Conservation (phyloP, 2,888 invertebrate genomes). For the Melanostoma mellinum region DNA sequence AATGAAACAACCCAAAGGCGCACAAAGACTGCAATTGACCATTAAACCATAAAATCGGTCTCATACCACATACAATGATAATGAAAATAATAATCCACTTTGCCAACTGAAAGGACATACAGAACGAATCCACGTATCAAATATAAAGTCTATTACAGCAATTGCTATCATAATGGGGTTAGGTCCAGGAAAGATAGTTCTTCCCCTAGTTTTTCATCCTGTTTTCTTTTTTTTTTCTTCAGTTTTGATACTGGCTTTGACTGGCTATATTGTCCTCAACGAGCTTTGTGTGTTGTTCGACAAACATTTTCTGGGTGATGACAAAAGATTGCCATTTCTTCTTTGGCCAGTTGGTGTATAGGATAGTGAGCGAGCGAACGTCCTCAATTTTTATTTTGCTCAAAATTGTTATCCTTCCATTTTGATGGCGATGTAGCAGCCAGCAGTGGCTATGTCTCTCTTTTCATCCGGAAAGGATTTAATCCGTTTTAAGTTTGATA, state of each 20-base stretch:
- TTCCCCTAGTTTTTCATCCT: conserved; percentile 12
- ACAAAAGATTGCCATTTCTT: conserved; percentile 66
- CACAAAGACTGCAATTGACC: conserved; percentile 43
- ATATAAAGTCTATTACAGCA: conserved; percentile 70
- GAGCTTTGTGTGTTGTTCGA: conserved; percentile 58
- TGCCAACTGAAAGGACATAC: conserved; percentile 42
- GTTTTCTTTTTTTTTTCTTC: not conserved
- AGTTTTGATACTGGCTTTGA: not conserved
- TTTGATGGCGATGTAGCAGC: conserved; percentile 37
- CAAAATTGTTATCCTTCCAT: conserved; percentile 70
- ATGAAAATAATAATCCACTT: conserved; percentile 70
- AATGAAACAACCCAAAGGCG: conserved; percentile 5
- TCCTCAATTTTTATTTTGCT: conserved; percentile 64
- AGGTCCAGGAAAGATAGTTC: conserved; percentile 59
- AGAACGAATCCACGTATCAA: conserved; percentile 61
- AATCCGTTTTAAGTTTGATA: conserved; percentile 73
- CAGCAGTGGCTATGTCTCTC: conserved; percentile 26
- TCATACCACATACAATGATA: conserved; percentile 52
- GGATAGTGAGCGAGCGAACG: not conserved
- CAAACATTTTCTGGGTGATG: conserved; percentile 68
- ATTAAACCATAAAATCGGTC: conserved; percentile 53
- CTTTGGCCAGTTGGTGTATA: conserved; percentile 7
- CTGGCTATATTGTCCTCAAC: conserved; percentile 41
- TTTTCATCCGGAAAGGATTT: conserved; percentile 64
- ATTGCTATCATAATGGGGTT: conserved; percentile 68